Percentiles rank a stretch among this genome's conserved stretches.
These are phyloP conservation scores for Drosophila longiperda DNA, from an alignment of 2,888 invertebrate genomes.

Conservation along the genomic window DNA sequence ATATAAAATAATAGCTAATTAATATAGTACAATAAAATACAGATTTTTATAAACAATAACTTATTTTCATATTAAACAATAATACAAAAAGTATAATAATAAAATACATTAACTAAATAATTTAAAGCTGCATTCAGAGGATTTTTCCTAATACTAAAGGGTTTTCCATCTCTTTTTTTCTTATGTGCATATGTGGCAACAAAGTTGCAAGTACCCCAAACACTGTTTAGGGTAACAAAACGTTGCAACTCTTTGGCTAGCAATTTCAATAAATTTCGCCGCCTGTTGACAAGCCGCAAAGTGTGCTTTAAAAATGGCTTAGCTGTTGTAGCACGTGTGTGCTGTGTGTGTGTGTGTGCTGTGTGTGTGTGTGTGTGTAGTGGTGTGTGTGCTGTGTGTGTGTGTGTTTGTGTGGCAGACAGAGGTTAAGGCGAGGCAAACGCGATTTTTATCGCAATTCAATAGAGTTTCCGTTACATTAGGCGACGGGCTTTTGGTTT, in stretches of 20 bases:
- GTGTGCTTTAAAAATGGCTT: conserved; percentile 75
- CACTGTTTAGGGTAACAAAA: conserved; percentile 12
- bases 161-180: neutral
- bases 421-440: conserved; percentile 62
- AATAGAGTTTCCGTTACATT: conserved; percentile 82
- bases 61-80: neutral
- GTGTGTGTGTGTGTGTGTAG: conserved; percentile 11
- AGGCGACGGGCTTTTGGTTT: conserved; percentile 57
- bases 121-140: neutral
- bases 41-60: neutral
- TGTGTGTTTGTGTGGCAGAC: conserved; percentile 37
- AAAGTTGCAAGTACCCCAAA: neutral
- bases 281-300: conserved; percentile 82
- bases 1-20: neutral
- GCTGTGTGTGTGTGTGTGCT: conserved; percentile 1
- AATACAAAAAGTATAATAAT: too few relatives aligned
- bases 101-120: neutral
- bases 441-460: conserved; percentile 84
- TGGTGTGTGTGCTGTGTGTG: conserved; percentile 25
- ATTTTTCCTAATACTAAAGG: neutral
- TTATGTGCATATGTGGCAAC: neutral
- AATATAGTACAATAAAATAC: neutral
- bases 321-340: conserved; percentile 35
- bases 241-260: conserved; percentile 77
- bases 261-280: conserved; percentile 77